Evolutionary conservation across 2,888 invertebrate species (phyloP), one percentile per base, ranked within the genome.

Genomic region (Lagria hirta): DNA sequence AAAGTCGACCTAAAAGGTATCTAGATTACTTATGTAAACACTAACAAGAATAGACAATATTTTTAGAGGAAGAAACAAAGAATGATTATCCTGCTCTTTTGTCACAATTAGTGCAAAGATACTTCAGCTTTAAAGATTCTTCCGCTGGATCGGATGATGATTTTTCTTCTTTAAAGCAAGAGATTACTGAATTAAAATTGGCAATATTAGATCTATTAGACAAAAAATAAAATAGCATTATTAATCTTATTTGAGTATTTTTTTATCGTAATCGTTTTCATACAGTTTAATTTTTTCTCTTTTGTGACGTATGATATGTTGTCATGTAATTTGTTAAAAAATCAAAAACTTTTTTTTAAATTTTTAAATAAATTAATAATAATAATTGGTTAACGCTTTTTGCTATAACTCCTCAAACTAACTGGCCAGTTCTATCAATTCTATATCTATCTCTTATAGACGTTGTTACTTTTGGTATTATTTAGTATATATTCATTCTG

Each of bases 71-170:
- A 29, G 23, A 4, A 14, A 11, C 14, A 11, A 22, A 15, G 10
- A 35, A 32, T 24, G 46, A 43, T 15, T 82, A 77, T 55, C 74
- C 78, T 1, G 71, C 77, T 6, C 60, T 82, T 13, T 80, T 82
- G 75, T 73, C 79, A 1, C 74, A 76, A 38, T 65, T 82, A 13
- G 76, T 80, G 10, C 81, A 81, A 57, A 69, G 82, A 42, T 82
- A 82, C 64, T 81, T 82, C 55, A 71, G 78, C 23, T 73, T 75
- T 20, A 77, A 75, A 44, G 72, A 73, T 28, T 60, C 64, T 13
- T 67, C 58, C 3, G 68, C 68, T 48, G 65, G 63, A 14, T 58
- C 71, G 0, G 68, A 70, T 23, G 66, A 57, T 30, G 76, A 79
- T 33, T 52, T 76, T 15, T 75, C 75, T 15, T 54, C 65, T 8